These are phyloP conservation scores for Taphrorychus bicolor DNA, from an alignment of 2,888 invertebrate genomes.

Conservation along the genomic window DNA sequence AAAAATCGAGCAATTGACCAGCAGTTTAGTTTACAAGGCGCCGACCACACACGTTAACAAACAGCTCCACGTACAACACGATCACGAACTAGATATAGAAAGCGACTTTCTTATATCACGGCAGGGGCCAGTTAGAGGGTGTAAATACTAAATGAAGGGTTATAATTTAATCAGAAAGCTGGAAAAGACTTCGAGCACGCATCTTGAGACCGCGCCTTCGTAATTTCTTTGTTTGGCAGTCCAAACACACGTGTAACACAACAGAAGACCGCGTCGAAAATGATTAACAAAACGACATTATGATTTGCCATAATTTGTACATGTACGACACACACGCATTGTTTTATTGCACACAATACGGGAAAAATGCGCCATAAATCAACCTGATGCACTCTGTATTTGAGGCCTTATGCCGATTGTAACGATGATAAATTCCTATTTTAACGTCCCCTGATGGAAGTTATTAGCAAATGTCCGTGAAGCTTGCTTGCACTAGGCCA, in stretches of 20 bases:
- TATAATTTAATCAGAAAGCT: slow-evolving; percentile 59
- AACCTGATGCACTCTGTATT: background rate
- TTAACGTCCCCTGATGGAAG: background rate
- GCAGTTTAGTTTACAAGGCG: background rate
- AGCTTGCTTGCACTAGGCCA: too few species aligned
- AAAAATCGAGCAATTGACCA: too few species aligned
- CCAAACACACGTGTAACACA: background rate
- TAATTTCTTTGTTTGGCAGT: slow-evolving; percentile 29
- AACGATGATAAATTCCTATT: background rate
- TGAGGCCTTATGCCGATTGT: background rate
- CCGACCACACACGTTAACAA: background rate
- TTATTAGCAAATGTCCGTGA: background rate
- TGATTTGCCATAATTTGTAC: background rate
- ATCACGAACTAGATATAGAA: slow-evolving; percentile 24
- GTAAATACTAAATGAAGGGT: slow-evolving; percentile 52
- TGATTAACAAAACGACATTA: background rate
- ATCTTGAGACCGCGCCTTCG: slow-evolving; percentile 44
- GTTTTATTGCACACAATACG: background rate
- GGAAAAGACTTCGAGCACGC: slow-evolving; percentile 57
- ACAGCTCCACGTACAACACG: slow-evolving; percentile 10
- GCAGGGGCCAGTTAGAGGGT: slow-evolving; percentile 42
- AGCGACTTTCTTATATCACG: slow-evolving; percentile 38
- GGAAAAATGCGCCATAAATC: background rate
- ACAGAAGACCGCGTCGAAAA: background rate
- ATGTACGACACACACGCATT: background rate